phyloP scores from a whole-genome alignment of 2,888 invertebrate genomes.

The Cheilosia impressa region DNA sequence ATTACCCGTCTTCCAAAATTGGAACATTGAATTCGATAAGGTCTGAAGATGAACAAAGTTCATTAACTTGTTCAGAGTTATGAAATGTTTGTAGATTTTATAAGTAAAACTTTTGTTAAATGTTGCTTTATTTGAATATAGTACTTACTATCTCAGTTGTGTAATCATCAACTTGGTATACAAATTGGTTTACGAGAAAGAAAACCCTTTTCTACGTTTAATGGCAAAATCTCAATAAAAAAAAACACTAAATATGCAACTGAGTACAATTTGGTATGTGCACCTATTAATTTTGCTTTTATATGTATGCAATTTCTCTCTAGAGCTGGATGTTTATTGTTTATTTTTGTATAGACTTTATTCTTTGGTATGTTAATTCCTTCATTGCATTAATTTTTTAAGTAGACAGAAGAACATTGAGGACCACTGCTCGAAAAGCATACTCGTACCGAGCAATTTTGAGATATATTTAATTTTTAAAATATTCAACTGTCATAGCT shows the following conservation, averaged over 20 bases:
- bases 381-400: background rate
- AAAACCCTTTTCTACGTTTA: too few relatives aligned
- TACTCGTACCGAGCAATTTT: too few relatives aligned
- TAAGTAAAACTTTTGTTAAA: conserved; percentile 9
- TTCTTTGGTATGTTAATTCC: conserved; percentile 6
- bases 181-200: background rate
- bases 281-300: conserved; percentile 12
- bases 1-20: conserved; percentile 5
- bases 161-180: background rate
- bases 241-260: background rate
- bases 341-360: background rate
- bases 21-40: conserved; percentile 5
- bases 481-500: too few relatives aligned
- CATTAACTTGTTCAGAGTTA: background rate
- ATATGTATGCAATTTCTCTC: background rate
- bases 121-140: conserved; percentile 14
- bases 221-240: background rate
- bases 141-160: conserved; percentile 13
- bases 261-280: conserved; percentile 5
- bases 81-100: background rate
- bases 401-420: background rate
- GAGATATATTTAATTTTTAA: too few relatives aligned
- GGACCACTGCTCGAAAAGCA: too few relatives aligned
- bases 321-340: conserved; percentile 16
- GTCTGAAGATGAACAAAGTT: background rate